phyloP scores from a whole-genome alignment of 2,797 vertebrate genomes.

The Clamator glandarius region DNA sequence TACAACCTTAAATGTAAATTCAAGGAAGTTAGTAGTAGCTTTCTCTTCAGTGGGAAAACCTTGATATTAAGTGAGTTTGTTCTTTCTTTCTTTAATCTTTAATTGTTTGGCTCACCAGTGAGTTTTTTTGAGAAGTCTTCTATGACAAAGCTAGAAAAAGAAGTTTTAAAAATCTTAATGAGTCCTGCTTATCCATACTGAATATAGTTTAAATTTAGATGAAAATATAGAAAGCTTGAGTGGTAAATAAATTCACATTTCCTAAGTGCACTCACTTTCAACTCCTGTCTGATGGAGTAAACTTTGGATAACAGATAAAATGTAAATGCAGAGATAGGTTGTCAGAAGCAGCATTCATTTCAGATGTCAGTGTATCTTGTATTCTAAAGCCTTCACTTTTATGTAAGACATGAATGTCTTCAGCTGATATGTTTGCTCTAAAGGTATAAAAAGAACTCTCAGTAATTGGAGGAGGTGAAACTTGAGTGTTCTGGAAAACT shows the following conservation, averaged over 20 bases:
- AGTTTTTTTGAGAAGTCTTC: neutral
- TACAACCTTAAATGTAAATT: neutral
- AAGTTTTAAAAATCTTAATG: neutral
- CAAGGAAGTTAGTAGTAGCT: neutral
- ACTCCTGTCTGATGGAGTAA: neutral
- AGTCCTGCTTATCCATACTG: neutral
- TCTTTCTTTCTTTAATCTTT: neutral
- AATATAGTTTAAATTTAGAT: neutral
- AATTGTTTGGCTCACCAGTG: neutral
- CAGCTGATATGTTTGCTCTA: neutral
- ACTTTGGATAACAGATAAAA: neutral
- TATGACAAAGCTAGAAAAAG: neutral
- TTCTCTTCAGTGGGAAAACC: neutral
- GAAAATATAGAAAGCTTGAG: neutral
- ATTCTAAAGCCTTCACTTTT: neutral
- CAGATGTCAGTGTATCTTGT: neutral
- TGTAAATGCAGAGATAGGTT: neutral
- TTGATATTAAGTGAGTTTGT: neutral
- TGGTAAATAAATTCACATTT: neutral
- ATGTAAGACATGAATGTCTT: neutral
- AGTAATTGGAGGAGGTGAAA: constrained; percentile 13
- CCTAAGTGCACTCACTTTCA: neutral
- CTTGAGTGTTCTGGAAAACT: neutral
- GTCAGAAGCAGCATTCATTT: neutral
- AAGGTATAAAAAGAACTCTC: neutral